Evolutionary conservation across 1,140 invertebrate species (phyloP).

Genomic region (Hycleus phaleratus): DNA sequence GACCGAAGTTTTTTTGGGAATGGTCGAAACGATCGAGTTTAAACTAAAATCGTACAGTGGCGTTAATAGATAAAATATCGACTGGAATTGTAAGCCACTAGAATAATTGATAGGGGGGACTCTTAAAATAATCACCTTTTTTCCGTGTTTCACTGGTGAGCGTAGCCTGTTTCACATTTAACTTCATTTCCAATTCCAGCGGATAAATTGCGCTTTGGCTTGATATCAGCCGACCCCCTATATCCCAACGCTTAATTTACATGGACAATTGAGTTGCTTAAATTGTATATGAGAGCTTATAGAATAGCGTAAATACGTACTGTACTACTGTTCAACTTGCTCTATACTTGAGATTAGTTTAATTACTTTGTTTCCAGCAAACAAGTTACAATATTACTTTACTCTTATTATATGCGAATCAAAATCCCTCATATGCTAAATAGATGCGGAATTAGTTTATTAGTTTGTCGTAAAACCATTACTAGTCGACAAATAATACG

Average conservation of each 20-base stretch:
- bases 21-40: too few species aligned
- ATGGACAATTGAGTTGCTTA: conserved; percentile 31
- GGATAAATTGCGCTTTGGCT: conserved; percentile 13
- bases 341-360: conserved; percentile 29
- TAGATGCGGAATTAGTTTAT: conserved; percentile 10
- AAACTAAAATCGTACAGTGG: too few species aligned
- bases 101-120: not conserved
- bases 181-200: conserved; percentile 11
- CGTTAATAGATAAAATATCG: too few species aligned
- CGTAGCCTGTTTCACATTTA: conserved; percentile 5
- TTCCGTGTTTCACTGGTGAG: not conserved
- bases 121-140: conserved; percentile 6
- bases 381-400: conserved; percentile 20
- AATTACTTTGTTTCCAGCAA: conserved; percentile 22
- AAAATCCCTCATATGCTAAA: conserved; percentile 19
- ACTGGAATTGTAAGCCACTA: too few species aligned
- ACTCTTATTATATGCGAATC: conserved; percentile 15
- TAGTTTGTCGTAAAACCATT: not conserved
- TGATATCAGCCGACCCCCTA: conserved; percentile 6
- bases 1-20: conserved; percentile 5
- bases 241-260: conserved; percentile 23
- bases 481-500: too few species aligned
- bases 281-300: conserved; percentile 31
- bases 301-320: conserved; percentile 25
- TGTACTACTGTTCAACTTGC: conserved; percentile 15